Percentiles rank a stretch among this genome's conserved stretches.
These are phyloP conservation scores for Serilophus lunatus DNA, from an alignment of 2,113 vertebrate genomes.

Conservation along the genomic window DNA sequence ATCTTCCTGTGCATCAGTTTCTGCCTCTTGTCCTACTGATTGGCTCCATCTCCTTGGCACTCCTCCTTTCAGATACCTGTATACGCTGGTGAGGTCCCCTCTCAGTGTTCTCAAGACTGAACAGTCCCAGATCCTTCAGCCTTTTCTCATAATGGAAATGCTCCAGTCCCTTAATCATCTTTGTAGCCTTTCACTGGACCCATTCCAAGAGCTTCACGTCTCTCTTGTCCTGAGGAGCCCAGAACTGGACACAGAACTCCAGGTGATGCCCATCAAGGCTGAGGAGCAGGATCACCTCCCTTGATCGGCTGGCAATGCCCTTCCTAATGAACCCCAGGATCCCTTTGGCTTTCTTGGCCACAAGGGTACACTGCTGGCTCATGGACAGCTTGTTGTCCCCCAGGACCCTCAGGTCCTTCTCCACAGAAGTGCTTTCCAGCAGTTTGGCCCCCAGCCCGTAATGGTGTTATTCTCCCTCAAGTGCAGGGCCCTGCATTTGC, in stretches of 20 bases:
- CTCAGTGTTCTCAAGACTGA: not conserved
- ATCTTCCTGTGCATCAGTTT: not conserved
- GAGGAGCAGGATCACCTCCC: not conserved
- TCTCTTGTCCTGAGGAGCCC: not conserved
- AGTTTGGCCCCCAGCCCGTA: not conserved
- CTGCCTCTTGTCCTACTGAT: not conserved
- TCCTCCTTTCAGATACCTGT: not conserved
- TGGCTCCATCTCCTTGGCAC: not conserved
- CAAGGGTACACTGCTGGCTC: not conserved
- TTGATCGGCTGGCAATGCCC: not conserved
- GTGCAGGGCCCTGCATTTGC: not conserved
- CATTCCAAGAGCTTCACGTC: not conserved
- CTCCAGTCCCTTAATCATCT: not conserved
- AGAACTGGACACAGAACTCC: not conserved
- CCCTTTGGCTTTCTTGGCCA: not conserved
- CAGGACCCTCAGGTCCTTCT: not conserved
- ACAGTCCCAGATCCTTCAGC: not conserved
- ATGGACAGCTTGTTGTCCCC: not conserved
- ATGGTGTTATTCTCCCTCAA: not conserved
- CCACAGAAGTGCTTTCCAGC: not conserved
- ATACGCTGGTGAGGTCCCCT: not conserved
- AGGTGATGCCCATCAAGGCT: not conserved
- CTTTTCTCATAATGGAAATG: not conserved
- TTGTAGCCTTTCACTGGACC: not conserved
- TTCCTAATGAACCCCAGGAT: not conserved